Base-by-base conservation (phyloP, 2,888 invertebrate genomes). In the Fragum sueziense region DNA sequence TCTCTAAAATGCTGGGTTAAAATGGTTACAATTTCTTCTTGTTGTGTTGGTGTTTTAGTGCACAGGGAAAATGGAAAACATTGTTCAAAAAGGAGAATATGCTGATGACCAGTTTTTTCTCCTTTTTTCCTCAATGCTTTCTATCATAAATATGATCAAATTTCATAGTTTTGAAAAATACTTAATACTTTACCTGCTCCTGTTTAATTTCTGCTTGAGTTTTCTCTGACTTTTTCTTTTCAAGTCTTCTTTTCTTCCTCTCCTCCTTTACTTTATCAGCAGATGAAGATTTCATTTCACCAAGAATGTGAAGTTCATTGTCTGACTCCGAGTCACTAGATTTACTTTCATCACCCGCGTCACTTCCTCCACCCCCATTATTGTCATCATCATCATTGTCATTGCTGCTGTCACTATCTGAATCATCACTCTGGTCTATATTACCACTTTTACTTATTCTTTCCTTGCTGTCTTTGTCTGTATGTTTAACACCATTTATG, bases 241-340 rank as follows among this genome's bases (percentile, higher is more conserved):
- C 88, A 73, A 85, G 86, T 70, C 87, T 88, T 67, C 79, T 91
- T 87, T 85, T 93, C 89, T 86, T 94, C 90, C 61, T 77, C 57
- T 73, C 70, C 76, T 70, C 79, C 57, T 73, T 51, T 14, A 11
- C 31, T 41, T 27, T 61, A 17, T 57, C 31, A 65, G 81, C 73
- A 57, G 78, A 81, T 69, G 75, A 79, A 11, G 87, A 85, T 70
- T 73, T 87, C n/a, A 90, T 89, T 41, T 86, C 84, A 6, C 88
- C 89, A 7, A 90, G 84, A 31, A 90, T 73, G 62, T 86, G 82
- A 6, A 89, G 75, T 51, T 82, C 82, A 59, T 67, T 47, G 9
- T 68, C 76, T 20, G 54, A 61, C 29, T 68, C 75, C 22, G 74
- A 57, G 59, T 51, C 74, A 72, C 27, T 72, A 11, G 54, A 59